These are phyloP conservation scores for Dicrostonyx torquatus DNA, from an alignment of 2,797 vertebrate species.

Conservation along the genomic window DNA sequence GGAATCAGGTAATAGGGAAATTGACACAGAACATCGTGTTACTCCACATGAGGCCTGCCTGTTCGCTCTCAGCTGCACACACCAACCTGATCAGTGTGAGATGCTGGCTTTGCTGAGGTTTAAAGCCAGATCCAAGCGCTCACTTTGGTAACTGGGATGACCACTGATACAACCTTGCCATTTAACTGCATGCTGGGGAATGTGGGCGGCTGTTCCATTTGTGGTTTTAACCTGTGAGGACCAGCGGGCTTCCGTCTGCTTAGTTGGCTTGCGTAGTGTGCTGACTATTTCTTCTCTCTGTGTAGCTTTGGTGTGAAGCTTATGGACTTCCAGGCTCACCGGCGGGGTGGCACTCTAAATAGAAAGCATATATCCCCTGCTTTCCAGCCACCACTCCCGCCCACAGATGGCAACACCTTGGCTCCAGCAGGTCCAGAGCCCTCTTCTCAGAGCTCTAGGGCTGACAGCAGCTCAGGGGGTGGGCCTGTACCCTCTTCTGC, in stretches of 20 bases:
- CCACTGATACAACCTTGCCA: conserved; percentile 64
- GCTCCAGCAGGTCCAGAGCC: conserved; percentile 87
- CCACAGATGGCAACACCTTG: conserved; percentile 90
- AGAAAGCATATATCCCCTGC: conserved; percentile 98
- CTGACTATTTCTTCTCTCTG: conserved; percentile 89
- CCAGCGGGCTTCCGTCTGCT: conserved; percentile 77
- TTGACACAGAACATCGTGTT: neutral
- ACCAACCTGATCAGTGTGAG: neutral
- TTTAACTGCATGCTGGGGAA: conserved; percentile 78
- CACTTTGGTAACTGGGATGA: neutral
- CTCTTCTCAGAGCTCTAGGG: conserved; percentile 85
- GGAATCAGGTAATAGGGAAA: neutral
- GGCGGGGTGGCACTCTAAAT: conserved; percentile 95
- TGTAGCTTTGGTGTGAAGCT: conserved; percentile 97
- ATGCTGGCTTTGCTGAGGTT: conserved; percentile 44
- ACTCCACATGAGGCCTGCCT: neutral
- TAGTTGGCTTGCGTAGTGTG: conserved; percentile 85
- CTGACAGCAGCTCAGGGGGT: conserved; percentile 89
- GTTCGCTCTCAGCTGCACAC: neutral
- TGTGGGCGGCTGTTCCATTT: conserved; percentile 51
- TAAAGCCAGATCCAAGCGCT: conserved; percentile 55
- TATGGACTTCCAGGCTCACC: conserved; percentile 92
- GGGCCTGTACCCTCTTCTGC: conserved; percentile 86
- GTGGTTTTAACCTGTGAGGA: conserved; percentile 73
- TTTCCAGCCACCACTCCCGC: conserved; percentile 98